phyloP scores from a whole-genome alignment of 2,888 invertebrate species.

The Erebia epiphron region DNA sequence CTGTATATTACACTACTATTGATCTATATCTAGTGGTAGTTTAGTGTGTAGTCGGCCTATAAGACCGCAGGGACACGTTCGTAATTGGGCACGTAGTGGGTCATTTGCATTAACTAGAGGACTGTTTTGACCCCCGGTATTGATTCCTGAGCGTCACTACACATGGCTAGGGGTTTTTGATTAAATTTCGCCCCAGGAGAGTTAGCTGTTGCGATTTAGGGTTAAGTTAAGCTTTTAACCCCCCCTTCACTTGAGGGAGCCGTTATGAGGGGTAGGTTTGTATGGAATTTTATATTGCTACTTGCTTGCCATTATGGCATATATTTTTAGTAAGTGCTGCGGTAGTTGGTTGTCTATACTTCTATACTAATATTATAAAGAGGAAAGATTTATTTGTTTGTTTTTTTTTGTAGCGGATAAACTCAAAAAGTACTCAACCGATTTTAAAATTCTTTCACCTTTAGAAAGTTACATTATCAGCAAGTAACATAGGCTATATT shows the following conservation, averaged over 20 bases:
- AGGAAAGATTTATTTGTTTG: too few relatives aligned
- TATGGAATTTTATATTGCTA: constrained; percentile 15
- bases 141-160: constrained; percentile 43
- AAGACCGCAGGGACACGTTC: constrained; percentile 38
- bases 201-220: constrained; percentile 22
- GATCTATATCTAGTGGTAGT: not conserved
- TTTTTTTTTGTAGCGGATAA: too few relatives aligned
- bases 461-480: too few relatives aligned
- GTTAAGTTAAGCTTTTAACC: constrained; percentile 14
- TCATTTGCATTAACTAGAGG: constrained; percentile 55
- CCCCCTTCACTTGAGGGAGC: constrained; percentile 10
- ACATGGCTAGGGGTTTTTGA: constrained; percentile 32
- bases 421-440: too few relatives aligned
- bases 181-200: constrained; percentile 29
- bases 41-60: constrained; percentile 26
- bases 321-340: not conserved
- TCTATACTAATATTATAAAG: too few relatives aligned
- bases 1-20: not conserved
- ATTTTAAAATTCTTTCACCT: too few relatives aligned
- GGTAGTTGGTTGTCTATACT: too few relatives aligned
- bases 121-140: constrained; percentile 50
- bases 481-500: too few relatives aligned
- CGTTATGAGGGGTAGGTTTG: constrained; percentile 7
- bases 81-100: constrained; percentile 61
- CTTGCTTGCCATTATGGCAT: not conserved